phyloP scores from a whole-genome alignment of 2,888 invertebrate species.

The Napeogenes inachia region DNA sequence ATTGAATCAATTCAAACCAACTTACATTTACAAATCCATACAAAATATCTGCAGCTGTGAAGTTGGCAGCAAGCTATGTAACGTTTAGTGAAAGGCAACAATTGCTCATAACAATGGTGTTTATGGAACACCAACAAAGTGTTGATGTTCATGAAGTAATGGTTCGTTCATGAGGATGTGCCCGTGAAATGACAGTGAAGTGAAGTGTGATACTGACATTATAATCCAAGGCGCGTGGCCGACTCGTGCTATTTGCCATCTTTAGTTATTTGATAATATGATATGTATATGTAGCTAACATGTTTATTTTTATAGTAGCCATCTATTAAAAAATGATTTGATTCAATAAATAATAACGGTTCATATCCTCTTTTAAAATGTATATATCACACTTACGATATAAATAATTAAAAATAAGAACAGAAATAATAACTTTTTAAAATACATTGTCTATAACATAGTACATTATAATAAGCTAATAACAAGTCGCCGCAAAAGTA shows the following conservation, averaged over 20 bases:
- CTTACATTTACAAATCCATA: too few species aligned
- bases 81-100: background rate
- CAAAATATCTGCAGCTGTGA: background rate
- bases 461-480: background rate
- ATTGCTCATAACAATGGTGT: background rate
- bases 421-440: background rate
- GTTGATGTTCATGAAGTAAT: background rate
- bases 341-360: too few species aligned
- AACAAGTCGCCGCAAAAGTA: background rate
- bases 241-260: constrained; percentile 41
- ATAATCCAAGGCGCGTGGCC: constrained; percentile 54
- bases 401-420: too few species aligned
- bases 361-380: too few species aligned
- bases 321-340: too few species aligned
- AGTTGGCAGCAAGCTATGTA: constrained; percentile 3
- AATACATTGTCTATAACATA: background rate
- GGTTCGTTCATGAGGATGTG: constrained; percentile 10
- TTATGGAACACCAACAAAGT: background rate
- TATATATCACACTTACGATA: too few species aligned
- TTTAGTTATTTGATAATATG: background rate
- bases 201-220: constrained; percentile 13
- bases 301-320: background rate
- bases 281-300: background rate
- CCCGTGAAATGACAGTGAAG: constrained; percentile 12
- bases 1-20: too few species aligned